Percentiles rank a stretch among this genome's conserved stretches.
These are phyloP conservation scores for Cochlearius cochlearius DNA, from an alignment of 2,113 vertebrate genomes.

Conservation along the genomic window DNA sequence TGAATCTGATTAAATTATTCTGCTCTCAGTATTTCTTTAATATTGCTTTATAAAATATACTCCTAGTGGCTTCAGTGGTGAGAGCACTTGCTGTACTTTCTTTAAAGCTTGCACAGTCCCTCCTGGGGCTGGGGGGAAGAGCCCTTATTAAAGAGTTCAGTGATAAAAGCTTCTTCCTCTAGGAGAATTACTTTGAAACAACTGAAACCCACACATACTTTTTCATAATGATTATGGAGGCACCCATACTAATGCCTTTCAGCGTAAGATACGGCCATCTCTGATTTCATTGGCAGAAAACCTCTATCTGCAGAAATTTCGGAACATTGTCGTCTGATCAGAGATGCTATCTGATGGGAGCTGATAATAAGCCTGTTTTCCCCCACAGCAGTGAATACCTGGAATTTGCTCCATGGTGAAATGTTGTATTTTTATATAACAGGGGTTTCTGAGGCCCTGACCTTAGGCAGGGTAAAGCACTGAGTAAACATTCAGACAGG, in stretches of 20 bases:
- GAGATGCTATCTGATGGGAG: neutral
- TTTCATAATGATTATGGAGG: neutral
- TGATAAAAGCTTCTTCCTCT: conserved; percentile 48
- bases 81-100: conserved; percentile 51
- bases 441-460: neutral
- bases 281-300: neutral
- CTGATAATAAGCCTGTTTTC: neutral
- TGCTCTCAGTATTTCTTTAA: conserved; percentile 67
- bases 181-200: conserved; percentile 54
- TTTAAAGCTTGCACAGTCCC: conserved; percentile 45
- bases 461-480: neutral
- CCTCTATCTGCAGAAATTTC: neutral
- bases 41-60: conserved; percentile 69
- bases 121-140: conserved; percentile 40
- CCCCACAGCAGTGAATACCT: neutral
- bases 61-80: conserved; percentile 51
- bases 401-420: neutral
- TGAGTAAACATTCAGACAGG: neutral
- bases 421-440: neutral
- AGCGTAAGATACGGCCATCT: neutral
- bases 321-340: neutral
- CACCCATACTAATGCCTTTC: neutral
- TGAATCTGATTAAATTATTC: conserved; percentile 73
- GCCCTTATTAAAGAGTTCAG: conserved; percentile 62
- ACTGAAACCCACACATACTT: conserved; percentile 5